Base-by-base conservation (phyloP, 2,888 invertebrate species). In the Diaphora mendica region DNA sequence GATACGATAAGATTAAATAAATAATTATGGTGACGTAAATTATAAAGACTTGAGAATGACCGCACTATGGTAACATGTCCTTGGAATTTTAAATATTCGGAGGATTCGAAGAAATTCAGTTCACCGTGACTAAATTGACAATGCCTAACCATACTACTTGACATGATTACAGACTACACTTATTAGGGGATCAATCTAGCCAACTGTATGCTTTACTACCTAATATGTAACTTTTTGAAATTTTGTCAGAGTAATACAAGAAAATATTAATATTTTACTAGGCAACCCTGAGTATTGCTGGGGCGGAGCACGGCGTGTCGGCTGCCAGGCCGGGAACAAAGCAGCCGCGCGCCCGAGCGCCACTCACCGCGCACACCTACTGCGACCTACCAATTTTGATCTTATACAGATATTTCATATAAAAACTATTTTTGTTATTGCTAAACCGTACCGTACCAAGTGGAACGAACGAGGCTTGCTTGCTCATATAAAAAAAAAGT, bases 271-370 rank as follows among this genome's bases (percentile, higher is more conserved):
- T 33, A 59, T 39, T 62, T 70, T 13, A 67, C 11, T 11, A 77
- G 86, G 20, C 91, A 93, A 81, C 94, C 94, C 93, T 93, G 85
- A 67, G 77, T 77, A 79, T 77, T 79, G 83, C 84, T 80, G 85
- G 81, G 86, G 86, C 86, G 86, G 83, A 79, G 87, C 87, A 88
- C 82, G 88, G 90, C 90, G 91, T 90, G 93, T 88, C 92, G 92
- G 89, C 91, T 91, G 91, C 91, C 90, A 89, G 90, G 88, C 87
- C 91, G 91, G 91, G 94, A 94, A 94, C 94, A 94, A 94, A 94
- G 93, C 93, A 90, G 89, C 91, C 91, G 93, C 92, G 92, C 91
- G 90, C 87, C 87, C 86, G 90, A 92, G 91, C 92, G 90, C 92
- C 93, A 91, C 92, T 93, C 92, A 90, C 91, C 90, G 90, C 90